Base-by-base conservation (phyloP, 2,113 vertebrate species). In the Pelecanoides urinatrix region DNA sequence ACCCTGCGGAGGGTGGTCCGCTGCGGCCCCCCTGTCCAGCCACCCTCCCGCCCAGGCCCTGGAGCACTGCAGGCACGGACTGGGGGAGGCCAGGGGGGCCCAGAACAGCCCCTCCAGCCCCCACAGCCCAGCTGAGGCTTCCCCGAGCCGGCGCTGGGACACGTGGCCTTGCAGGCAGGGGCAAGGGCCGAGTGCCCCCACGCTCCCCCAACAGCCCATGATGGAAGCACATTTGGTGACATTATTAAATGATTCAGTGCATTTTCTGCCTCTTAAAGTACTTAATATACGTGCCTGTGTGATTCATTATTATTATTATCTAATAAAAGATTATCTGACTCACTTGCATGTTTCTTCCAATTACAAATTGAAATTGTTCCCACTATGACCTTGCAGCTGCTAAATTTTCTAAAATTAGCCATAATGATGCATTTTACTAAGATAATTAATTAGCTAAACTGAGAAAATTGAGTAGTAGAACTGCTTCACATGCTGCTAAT, bases 381-480 rank as follows among this genome's bases (percentile, higher is more conserved):
- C 93, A 92, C 95, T 89, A 78, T 97, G 97, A 97, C 96, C 97
- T 96, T 89, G 96, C 97, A 97, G 97, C 96, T 97, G 97, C 91
- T 97, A 56, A 65, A 96, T 96, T 97, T 97, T 92, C 97, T 97
- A 98, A 98, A 98, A 97, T 97, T 97, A 97, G 88, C 86, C 70
- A 78, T 97, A 98, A 97, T 96, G 94, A 96, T 97, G 97, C 95
- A 97, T 97, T 97, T 97, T 96, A 94, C 94, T 91, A 86, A 85
- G 92, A 96, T 97, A 97, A 97, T 98, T 97, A 97, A 98, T 98
- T 96, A 97, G 92, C 97, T 94, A 97, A 97, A 96, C 94, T 91
- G 97, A 96, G 97, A 96, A 97, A 97, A 97, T 96, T 96, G 94
- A 96, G 95, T 96, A 86, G 95, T 95, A 88, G 90, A 95, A 90